These are phyloP conservation scores for Hemiprocne comata DNA, from an alignment of 2,113 vertebrate genomes.

Conservation along the genomic window DNA sequence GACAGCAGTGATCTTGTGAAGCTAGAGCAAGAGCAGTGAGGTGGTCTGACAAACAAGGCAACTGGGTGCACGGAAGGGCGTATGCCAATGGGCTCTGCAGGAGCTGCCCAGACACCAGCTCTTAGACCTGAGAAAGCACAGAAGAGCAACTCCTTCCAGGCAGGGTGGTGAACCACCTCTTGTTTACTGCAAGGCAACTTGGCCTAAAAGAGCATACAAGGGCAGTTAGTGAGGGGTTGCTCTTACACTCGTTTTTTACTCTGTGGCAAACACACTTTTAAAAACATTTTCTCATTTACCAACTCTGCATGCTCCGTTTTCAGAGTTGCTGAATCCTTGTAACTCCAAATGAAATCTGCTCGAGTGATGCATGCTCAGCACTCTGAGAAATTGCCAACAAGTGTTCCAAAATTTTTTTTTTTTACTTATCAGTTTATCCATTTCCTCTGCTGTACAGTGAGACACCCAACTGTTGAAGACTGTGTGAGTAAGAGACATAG, in stretches of 20 bases:
- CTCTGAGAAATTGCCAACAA: neutral
- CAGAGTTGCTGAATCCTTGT: neutral
- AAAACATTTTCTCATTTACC: neutral
- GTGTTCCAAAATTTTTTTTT: neutral
- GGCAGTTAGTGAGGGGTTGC: neutral
- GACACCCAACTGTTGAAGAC: neutral
- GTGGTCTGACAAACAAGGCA: rapidly evolving
- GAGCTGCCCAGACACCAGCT: neutral
- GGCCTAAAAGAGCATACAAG: neutral
- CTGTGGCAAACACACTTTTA: neutral
- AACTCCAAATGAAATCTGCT: neutral
- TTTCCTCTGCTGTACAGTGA: neutral
- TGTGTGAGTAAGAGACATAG: neutral
- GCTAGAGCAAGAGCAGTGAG: neutral
- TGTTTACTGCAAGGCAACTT: neutral
- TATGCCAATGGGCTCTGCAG: rapidly evolving
- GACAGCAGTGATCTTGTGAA: neutral
- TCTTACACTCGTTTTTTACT: neutral
- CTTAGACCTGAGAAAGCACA: rapidly evolving
- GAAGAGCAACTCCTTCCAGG: neutral
- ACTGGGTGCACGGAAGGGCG: rapidly evolving
- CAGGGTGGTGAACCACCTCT: neutral
- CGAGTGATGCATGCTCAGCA: neutral
- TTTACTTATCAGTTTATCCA: neutral
- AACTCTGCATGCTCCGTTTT: neutral